Base-by-base conservation (phyloP, 2,797 vertebrate species). In the Pseudochirops corinnae region DNA sequence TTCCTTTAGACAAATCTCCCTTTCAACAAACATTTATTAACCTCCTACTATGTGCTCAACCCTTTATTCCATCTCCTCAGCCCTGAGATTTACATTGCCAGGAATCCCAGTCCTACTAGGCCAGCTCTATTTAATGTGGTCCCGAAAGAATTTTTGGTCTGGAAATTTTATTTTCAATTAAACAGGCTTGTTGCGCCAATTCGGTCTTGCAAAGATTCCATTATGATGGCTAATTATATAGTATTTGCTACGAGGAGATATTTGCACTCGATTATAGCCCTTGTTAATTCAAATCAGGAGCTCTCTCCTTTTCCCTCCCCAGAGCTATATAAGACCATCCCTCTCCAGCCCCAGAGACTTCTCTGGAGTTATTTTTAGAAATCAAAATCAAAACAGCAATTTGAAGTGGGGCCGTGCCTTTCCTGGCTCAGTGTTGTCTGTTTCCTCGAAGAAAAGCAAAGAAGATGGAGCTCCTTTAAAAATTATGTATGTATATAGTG, bases 191-290 rank as follows among this genome's bases (percentile, higher is more conserved):
- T 92, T 53, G 52, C 33, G 92, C 24, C 3, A 67, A 33, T 92
- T 97, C 94, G 16, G 87, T n/a, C 97, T 96, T 97, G 91, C 60
- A 96, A 96, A 92, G 91, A n/a, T 97, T 93, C 97, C 60, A 67
- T 98, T 94, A 97, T 96, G 93, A 10, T 93, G 90, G 94, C 60
- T 98, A 96, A 97, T 98, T 96, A 94, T 92, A 92, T 91, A 96
- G 94, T 94, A 93, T 0, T 0, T 96, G 55, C 95, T 96, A 53
- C 91, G 92, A 96, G 97, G 97, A 93, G 95, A 93, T 92, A 56
- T 55, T 96, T 95, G 74, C 93, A 52, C 95, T 97, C 93, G 92
- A 92, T 98, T 98, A 97, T 96, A 96, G 93, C 96, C 98, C 93
- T 94, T 96, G 90, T 92, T 46, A 0, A 95, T 97, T 98, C 92